phyloP scores from a whole-genome alignment of 2,113 vertebrate genomes.

The Picathartes gymnocephalus region DNA sequence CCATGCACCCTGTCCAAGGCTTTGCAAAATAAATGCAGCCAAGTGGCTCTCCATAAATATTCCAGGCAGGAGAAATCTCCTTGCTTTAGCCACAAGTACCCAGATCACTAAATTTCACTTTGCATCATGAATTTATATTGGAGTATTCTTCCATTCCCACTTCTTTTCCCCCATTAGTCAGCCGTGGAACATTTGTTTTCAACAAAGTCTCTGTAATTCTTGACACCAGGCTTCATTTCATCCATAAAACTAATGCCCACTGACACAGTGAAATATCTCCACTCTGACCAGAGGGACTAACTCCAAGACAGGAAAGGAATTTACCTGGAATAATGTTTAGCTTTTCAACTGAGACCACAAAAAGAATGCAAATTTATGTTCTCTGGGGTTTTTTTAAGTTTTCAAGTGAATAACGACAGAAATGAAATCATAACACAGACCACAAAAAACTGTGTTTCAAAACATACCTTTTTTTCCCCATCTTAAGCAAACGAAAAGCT shows the following conservation, averaged over 20 bases:
- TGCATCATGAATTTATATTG: background rate
- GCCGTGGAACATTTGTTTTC: background rate
- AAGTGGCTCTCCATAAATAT: background rate
- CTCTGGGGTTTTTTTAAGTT: background rate
- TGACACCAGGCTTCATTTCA: background rate
- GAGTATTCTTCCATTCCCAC: background rate
- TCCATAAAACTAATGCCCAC: background rate
- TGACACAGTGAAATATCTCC: background rate
- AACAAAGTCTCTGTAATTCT: background rate
- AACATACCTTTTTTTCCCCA: background rate
- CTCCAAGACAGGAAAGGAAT: background rate
- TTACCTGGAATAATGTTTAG: background rate
- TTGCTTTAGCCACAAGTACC: background rate
- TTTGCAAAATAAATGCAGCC: background rate
- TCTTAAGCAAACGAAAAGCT: background rate
- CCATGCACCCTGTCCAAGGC: background rate
- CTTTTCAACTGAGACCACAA: background rate
- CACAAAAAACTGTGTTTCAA: fast-evolving
- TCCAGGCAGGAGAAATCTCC: background rate
- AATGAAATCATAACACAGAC: background rate
- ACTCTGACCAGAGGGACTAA: background rate
- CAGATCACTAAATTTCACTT: background rate
- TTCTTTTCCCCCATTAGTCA: background rate
- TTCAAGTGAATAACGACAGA: background rate
- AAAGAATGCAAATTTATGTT: background rate